Evolutionary conservation across 1,140 invertebrate genomes (phyloP), one percentile per base, ranked within the genome.

Genomic region (Sycobia sp.): DNA sequence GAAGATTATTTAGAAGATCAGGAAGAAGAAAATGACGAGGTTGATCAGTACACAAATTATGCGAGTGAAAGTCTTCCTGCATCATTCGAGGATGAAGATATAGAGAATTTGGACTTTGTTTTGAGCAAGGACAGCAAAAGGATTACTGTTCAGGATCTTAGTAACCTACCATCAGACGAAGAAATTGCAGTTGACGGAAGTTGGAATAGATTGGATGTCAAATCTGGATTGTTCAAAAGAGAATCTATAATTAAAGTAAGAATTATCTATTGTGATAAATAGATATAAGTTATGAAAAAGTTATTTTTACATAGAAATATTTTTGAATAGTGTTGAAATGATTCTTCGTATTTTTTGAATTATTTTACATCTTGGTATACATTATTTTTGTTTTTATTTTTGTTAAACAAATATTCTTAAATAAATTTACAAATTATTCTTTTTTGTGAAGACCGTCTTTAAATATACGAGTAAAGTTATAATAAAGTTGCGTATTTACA

Each of bases 241-340:
- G 79, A 80, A 41, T 82, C 80, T 0, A 81, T 82, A 11, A 63
- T 82, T 1, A 82, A 78, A 41, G 62, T 65, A 22, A 56, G 23
- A 10, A 38, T 25, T 25, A 16, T 13, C 36, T 11, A 32, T n/a
- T n/a, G n/a, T n/a, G n/a, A n/a, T n/a, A n/a, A n/a, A n/a, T n/a
- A n/a, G n/a, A n/a, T n/a, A n/a, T n/a, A n/a, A n/a, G 13, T 20
- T 44, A 44, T 44, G 2, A 46, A 1, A 50, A 16, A 32, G 13
- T 4, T 2, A 38, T 53, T n/a, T n/a, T n/a, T n/a, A n/a, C n/a
- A n/a, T n/a, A n/a, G n/a, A n/a, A n/a, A n/a, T n/a, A n/a, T n/a
- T n/a, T n/a, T n/a, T n/a, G n/a, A n/a, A n/a, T n/a, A n/a, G n/a
- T n/a, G n/a, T n/a, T n/a, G n/a, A n/a, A n/a, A n/a, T n/a, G n/a